A percentile compares a stretch with the other conserved stretches of the same genome.
These are phyloP conservation scores for Orestias chungarensis DNA, from an alignment of 2,797 vertebrate species.

Conservation along the genomic window DNA sequence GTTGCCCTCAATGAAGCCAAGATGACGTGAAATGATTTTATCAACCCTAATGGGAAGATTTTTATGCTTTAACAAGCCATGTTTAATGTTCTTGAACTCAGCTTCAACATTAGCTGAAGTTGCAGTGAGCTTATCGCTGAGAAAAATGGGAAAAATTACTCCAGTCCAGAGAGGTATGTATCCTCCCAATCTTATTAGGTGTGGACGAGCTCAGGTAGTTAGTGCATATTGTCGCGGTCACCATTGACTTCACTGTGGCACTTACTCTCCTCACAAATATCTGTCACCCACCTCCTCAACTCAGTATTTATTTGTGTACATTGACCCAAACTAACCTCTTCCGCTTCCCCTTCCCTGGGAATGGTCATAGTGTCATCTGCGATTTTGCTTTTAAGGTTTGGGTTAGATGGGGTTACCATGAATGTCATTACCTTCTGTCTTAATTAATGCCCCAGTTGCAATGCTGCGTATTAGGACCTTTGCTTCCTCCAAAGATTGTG, in stretches of 20 bases:
- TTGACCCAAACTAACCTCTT: neutral
- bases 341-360: neutral
- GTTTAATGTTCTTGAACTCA: no score
- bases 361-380: neutral
- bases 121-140: neutral
- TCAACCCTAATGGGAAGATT: no score
- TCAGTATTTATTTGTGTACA: slow-evolving; percentile 3
- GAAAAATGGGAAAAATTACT: no score
- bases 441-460: neutral
- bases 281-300: neutral
- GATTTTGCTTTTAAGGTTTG: slow-evolving; percentile 1
- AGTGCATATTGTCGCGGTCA: neutral
- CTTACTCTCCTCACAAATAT: slow-evolving; percentile 7
- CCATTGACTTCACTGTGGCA: neutral
- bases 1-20: no score
- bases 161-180: no score
- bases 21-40: no score
- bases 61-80: no score
- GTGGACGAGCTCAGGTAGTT: neutral
- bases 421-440: slow-evolving; percentile 8
- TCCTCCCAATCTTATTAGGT: slow-evolving; percentile 4
- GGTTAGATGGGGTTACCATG: neutral
- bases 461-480: slow-evolving; percentile 1
- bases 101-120: neutral
- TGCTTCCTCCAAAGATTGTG: slow-evolving; percentile 4